These are phyloP conservation scores for Spongilla lacustris DNA, from an alignment of 37 sponge, comb jelly and placozoan species.

Conservation along the genomic window DNA sequence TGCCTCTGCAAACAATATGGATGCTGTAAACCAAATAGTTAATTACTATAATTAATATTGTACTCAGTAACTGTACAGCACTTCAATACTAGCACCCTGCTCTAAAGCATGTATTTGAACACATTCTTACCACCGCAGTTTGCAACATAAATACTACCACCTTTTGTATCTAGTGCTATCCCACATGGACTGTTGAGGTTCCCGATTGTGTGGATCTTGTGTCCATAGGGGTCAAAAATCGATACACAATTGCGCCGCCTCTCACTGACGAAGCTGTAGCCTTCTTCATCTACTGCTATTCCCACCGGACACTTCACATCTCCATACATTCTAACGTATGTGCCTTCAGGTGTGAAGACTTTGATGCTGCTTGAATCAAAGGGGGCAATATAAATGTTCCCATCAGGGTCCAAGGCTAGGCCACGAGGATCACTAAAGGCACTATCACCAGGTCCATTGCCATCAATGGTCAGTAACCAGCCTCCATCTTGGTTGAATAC, in stretches of 20 bases:
- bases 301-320: not conserved
- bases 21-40: too few relatives aligned
- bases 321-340: not conserved
- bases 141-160: not conserved
- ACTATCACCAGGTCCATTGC: not conserved
- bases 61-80: too few relatives aligned
- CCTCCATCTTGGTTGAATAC: not conserved
- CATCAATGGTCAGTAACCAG: not conserved
- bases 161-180: not conserved
- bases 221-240: not conserved
- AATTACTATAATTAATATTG: too few relatives aligned
- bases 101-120: too few relatives aligned
- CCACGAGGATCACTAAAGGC: not conserved
- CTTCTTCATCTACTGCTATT: not conserved
- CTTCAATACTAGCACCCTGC: too few relatives aligned
- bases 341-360: not conserved
- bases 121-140: too few relatives aligned
- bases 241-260: not conserved
- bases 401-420: not conserved
- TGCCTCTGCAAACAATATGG: too few relatives aligned
- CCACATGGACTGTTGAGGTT: not conserved
- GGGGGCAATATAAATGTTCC: not conserved
- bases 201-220: not conserved
- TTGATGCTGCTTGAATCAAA: not conserved
- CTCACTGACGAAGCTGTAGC: not conserved